phyloP scores from a whole-genome alignment of 2,888 invertebrate species.

The Athalia circularis region DNA sequence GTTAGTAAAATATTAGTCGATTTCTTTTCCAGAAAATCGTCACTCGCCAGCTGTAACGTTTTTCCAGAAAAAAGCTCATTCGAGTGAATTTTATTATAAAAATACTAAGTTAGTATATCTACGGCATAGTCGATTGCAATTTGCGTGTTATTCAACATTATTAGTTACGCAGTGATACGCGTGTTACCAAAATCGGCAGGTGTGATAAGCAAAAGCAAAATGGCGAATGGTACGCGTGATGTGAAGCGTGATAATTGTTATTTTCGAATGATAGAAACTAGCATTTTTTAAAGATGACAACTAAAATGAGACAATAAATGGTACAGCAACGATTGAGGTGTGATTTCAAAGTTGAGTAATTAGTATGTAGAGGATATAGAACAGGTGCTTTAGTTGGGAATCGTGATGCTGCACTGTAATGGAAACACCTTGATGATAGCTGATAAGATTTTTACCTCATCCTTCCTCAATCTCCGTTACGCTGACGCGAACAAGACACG shows the following conservation, averaged over 20 bases:
- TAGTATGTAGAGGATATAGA: conserved; percentile 3
- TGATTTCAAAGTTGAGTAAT: not conserved
- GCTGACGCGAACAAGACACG: conserved; percentile 44
- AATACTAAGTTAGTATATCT: conserved; percentile 18
- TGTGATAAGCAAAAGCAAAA: conserved; percentile 15
- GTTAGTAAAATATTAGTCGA: conserved; percentile 27
- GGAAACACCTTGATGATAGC: conserved; percentile 76
- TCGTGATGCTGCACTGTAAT: conserved; percentile 58
- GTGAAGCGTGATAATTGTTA: conserved; percentile 1
- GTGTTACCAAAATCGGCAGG: not conserved
- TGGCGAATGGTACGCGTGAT: conserved; percentile 9
- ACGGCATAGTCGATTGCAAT: not conserved
- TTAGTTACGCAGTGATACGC: not conserved
- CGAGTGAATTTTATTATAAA: conserved; percentile 10
- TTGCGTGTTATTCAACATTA: conserved; percentile 16
- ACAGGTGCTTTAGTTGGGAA: conserved; percentile 43
- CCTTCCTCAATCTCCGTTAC: conserved; percentile 41
- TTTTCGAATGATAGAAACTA: no score
- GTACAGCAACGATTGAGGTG: conserved; percentile 20
- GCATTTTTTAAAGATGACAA: no score
- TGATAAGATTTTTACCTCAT: conserved; percentile 43
- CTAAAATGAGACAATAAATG: not conserved
- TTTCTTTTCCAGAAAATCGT: conserved; percentile 3
- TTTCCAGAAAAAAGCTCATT: conserved; percentile 13
- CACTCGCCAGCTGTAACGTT: conserved; percentile 42